These are phyloP conservation scores for Phoxinus phoxinus DNA, from an alignment of 2,113 vertebrate genomes.

Conservation along the genomic window DNA sequence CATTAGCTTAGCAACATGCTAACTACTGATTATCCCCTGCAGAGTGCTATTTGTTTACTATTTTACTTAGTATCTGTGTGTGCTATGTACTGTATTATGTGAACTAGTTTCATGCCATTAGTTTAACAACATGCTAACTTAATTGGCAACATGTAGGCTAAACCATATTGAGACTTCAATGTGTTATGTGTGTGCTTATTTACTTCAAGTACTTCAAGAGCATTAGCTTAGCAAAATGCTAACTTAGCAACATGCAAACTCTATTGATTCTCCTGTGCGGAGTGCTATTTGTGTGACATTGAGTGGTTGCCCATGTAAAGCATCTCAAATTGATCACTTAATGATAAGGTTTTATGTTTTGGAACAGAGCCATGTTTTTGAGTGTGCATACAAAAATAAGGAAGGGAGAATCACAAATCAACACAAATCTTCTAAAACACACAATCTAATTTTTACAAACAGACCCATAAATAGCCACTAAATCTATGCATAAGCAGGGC, in stretches of 20 bases:
- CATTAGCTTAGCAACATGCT: background rate
- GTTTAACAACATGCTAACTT: background rate
- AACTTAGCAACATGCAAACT: background rate
- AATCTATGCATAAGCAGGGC: constrained; percentile 2
- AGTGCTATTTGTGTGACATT: background rate
- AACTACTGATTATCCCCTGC: background rate
- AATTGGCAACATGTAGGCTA: background rate
- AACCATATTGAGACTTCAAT: background rate
- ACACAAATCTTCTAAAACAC: constrained; percentile 10
- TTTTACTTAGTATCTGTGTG: background rate
- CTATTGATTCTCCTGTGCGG: background rate
- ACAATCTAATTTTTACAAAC: constrained; percentile 33
- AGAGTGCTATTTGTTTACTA: background rate
- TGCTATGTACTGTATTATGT: background rate
- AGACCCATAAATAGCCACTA: background rate
- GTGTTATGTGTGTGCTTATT: background rate
- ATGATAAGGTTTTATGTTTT: background rate
- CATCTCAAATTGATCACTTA: background rate
- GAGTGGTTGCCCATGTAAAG: background rate
- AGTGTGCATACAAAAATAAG: constrained; percentile 7
- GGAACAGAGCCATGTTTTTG: background rate
- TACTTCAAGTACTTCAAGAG: no score
- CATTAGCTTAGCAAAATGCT: background rate
- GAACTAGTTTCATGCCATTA: background rate
- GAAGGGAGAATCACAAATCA: background rate